Evolutionary conservation across 1,140 invertebrate genomes (phyloP).

Genomic region (Brachionus calyciflorus): DNA sequence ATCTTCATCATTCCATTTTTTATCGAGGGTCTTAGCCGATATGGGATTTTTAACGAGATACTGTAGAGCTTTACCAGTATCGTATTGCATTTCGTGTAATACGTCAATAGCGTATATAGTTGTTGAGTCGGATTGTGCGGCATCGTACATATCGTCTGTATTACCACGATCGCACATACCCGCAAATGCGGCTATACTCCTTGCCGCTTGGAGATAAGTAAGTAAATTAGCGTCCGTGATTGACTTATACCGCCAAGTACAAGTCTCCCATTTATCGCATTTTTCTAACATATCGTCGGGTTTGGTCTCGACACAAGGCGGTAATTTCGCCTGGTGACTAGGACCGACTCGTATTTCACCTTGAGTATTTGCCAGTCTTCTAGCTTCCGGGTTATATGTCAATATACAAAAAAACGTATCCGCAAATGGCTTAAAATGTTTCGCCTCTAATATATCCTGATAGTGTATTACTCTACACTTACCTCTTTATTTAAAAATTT

Average conservation of each 20-base stretch:
- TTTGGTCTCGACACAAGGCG: constrained; percentile 70
- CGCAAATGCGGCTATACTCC: constrained; percentile 75
- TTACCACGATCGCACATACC: constrained; percentile 93
- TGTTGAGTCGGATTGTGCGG: constrained; percentile 91
- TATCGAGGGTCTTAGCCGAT: constrained; percentile 90
- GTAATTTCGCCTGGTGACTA: constrained; percentile 82
- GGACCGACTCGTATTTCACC: constrained; percentile 90
- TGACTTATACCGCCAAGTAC: constrained; percentile 80
- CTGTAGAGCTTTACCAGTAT: constrained; percentile 17
- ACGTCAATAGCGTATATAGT: constrained; percentile 94
- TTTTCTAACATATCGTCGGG: constrained; percentile 71
- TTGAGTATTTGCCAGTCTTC: constrained; percentile 75
- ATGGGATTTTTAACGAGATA: constrained; percentile 69
- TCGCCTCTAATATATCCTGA: constrained; percentile 57
- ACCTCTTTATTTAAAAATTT: no score
- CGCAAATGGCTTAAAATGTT: constrained; percentile 53
- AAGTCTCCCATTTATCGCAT: constrained; percentile 75
- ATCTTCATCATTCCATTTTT: constrained; percentile 92
- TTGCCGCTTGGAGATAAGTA: constrained; percentile 91
- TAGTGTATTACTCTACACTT: constrained; percentile 64
- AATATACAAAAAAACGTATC: constrained; percentile 65
- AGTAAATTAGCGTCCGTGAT: constrained; percentile 87
- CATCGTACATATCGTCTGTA: constrained; percentile 68
- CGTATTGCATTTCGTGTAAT: constrained; percentile 61
- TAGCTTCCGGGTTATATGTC: constrained; percentile 66